A percentile compares a stretch with the other conserved stretches of the same genome.
phyloP scores from a whole-genome alignment of 2,797 vertebrate genomes.

The Danio kyathit region DNA sequence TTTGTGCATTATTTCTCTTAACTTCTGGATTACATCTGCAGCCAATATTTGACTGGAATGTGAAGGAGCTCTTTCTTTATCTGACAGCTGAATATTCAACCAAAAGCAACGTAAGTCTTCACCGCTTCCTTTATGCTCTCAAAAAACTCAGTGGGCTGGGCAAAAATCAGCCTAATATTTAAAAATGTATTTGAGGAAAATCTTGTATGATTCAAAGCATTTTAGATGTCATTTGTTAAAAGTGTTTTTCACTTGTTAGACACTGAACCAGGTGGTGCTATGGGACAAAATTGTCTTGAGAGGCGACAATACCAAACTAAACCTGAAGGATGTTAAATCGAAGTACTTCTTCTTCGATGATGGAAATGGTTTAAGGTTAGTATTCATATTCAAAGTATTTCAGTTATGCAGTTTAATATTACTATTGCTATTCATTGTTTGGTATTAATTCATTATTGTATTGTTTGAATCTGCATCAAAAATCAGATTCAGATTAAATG shows the following conservation, averaged over 20 bases:
- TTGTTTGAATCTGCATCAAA: too few species aligned
- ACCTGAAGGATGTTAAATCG: constrained; percentile 92
- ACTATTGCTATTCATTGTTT: too few species aligned
- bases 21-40: constrained; percentile 87
- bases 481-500: too few species aligned
- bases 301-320: constrained; percentile 91
- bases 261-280: constrained; percentile 96
- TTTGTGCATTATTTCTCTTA: constrained; percentile 74
- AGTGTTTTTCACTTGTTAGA: constrained; percentile 75
- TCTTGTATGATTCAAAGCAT: too few species aligned
- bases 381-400: constrained; percentile 32
- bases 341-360: constrained; percentile 99
- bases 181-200: background rate
- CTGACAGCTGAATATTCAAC: constrained; percentile 84
- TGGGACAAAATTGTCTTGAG: constrained; percentile 97
- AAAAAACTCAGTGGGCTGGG: background rate
- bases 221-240: too few species aligned
- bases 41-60: constrained; percentile 98
- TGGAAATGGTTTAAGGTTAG: constrained; percentile 95
- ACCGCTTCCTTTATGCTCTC: background rate
- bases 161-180: too few species aligned
- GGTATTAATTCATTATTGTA: too few species aligned
- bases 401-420: background rate
- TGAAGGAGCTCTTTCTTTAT: constrained; percentile 97
- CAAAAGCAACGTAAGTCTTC: constrained; percentile 86